phyloP scores from a whole-genome alignment of 2,113 vertebrate species.

The Sinocyclocheilus anshuiensis region DNA sequence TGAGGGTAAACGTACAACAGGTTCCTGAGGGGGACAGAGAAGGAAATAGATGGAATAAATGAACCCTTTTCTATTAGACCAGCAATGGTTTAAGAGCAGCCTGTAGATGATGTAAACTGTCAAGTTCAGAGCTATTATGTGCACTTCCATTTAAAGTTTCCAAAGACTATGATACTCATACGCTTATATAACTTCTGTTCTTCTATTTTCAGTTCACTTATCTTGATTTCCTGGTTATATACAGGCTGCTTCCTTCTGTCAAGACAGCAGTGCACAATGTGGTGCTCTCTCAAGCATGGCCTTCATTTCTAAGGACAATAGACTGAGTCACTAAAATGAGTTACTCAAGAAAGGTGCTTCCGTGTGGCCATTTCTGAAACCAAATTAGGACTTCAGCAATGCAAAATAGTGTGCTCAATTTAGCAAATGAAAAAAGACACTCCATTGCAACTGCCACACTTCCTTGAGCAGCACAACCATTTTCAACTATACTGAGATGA shows the following conservation, averaged over 20 bases:
- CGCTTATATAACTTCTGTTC: background rate
- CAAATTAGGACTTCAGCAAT: background rate
- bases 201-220: too few relatives aligned
- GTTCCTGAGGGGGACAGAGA: slow-evolving; percentile 73
- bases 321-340: background rate
- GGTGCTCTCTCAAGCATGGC: background rate
- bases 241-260: background rate
- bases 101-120: background rate
- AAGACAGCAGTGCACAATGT: background rate
- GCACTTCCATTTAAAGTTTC: background rate
- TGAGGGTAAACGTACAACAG: slow-evolving; percentile 87
- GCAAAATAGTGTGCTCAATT: background rate
- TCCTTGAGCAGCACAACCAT: background rate
- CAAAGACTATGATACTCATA: background rate
- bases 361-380: background rate
- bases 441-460: background rate
- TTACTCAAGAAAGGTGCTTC: background rate
- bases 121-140: too few relatives aligned
- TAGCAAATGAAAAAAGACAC: background rate
- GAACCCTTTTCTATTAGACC: background rate
- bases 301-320: background rate
- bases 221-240: background rate
- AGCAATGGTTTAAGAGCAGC: background rate
- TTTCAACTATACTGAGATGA: background rate
- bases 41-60: background rate